Conservation (phyloP, 2,113 vertebrate species). For the Sphaerodactylus townsendi region DNA sequence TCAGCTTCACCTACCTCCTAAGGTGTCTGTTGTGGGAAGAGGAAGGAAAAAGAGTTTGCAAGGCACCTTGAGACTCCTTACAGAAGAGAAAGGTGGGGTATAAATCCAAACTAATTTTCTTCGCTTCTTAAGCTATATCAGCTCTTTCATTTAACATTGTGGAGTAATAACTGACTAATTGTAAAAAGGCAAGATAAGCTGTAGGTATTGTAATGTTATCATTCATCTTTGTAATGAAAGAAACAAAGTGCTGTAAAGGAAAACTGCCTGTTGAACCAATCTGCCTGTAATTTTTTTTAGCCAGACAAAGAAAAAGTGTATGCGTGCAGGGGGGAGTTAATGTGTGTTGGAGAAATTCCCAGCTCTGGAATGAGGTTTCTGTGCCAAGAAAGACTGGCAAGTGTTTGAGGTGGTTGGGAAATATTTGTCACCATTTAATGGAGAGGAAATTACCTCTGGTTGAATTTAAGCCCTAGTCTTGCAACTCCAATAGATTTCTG, state of each 20-base stretch:
- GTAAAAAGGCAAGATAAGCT: not conserved
- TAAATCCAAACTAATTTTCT: no score
- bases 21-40: no score
- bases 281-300: constrained; percentile 36
- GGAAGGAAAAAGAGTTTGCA: no score
- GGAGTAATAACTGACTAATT: constrained; percentile 23
- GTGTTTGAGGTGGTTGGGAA: constrained; percentile 21
- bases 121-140: not conserved
- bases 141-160: constrained; percentile 11
- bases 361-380: constrained; percentile 32
- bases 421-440: not conserved
- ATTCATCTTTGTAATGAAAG: constrained; percentile 50
- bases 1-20: no score
- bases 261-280: constrained; percentile 14
- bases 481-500: not conserved
- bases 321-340: not conserved
- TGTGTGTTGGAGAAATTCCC: constrained; percentile 40
- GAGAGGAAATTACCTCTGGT: not conserved
- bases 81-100: no score
- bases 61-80: no score
- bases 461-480: not conserved
- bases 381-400: constrained; percentile 30
- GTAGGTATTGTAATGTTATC: not conserved
- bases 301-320: constrained; percentile 27
- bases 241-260: constrained; percentile 4